Evolutionary conservation across 2,113 vertebrate species (phyloP), one percentile per base, ranked within the genome.

Genomic region (Dicrurus megarhynchus): DNA sequence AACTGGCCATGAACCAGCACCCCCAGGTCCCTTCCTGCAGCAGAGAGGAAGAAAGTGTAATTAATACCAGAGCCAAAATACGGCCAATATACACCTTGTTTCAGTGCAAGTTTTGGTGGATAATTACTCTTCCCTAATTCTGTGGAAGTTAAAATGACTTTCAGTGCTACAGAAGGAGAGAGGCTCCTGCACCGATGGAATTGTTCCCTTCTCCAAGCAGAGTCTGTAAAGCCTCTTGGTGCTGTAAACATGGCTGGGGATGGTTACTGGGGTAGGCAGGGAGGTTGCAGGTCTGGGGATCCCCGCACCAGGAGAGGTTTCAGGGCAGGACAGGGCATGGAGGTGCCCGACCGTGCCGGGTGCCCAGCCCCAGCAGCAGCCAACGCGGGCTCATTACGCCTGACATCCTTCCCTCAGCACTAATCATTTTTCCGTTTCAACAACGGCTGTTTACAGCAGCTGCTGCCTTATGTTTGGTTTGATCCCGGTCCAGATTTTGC

Each of bases 391-490:
- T 95, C 90, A 60, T 93, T 94, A 76, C 0, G 17, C 89, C 88
- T 96, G 92, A 94, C 86, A 89, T 90, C 92, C 92, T 93, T 97
- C 86, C 92, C 83, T 92, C 86, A 46, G 88, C 21, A 4, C 87
- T 82, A 82, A 96, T 95, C 90, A 84, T 83, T 97, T 97, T 95
- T 96, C 95, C 91, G 77, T 94, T 95, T 95, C 94, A 88, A 92
- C 89, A 93, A 96, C 86, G 84, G 94, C 96, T 97, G 97, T 95
- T 97, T 94, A 92, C 91, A 87, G 89, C 97, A 97, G 93, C 95
- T 96, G 95, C 91, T 94, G 95, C 96, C 91, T 95, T 90, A 97
- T 96, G 93, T 88, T 96, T 93, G 81, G 68, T 91, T 95, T 97
- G 95, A 96, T 97, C 90, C 86, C 1, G 7, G 65, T 91, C 97